Percentiles rank a stretch among this genome's conserved stretches.
Evolutionary conservation across 2,888 invertebrate species (phyloP).

Genomic region (Cerastis leucographa): DNA sequence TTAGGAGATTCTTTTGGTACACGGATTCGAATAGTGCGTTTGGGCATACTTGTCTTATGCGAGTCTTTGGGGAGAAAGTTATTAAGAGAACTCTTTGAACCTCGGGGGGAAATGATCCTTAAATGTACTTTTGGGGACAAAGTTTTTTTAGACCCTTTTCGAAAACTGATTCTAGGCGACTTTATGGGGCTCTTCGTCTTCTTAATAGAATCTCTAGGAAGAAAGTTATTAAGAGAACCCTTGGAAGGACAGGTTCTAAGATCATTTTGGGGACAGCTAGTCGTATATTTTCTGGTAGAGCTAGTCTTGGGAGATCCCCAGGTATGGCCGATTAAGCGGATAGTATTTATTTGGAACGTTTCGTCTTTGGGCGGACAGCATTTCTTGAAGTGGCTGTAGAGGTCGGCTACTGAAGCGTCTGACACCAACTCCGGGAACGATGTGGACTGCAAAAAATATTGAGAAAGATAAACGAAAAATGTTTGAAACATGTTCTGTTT

Average conservation of each 20-base stretch:
- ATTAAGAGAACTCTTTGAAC: slow-evolving; percentile 37
- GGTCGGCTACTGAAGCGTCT: slow-evolving; percentile 52
- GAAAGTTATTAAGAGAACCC: slow-evolving; percentile 9
- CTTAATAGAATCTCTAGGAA: slow-evolving; percentile 15
- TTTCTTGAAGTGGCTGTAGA: slow-evolving; percentile 25
- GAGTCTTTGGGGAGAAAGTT: neutral
- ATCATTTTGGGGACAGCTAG: neutral
- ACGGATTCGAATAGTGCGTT: neutral
- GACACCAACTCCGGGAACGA: slow-evolving; percentile 59
- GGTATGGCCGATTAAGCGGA: neutral
- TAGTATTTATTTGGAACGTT: slow-evolving; percentile 9
- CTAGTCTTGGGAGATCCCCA: neutral
- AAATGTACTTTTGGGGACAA: neutral
- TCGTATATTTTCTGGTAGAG: neutral
- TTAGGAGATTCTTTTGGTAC: neutral
- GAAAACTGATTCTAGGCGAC: neutral
- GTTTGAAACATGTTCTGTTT: neutral
- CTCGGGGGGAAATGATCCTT: neutral
- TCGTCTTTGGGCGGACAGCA: slow-evolving; percentile 27
- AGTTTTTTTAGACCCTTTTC: neutral
- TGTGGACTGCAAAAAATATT: slow-evolving; percentile 45
- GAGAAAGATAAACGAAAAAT: neutral
- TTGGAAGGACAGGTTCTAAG: neutral
- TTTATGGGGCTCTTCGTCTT: neutral
- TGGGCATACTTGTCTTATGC: neutral